These are phyloP conservation scores for Enteromius thamalakanensis DNA, from an alignment of 2,797 vertebrate genomes.

Conservation along the genomic window DNA sequence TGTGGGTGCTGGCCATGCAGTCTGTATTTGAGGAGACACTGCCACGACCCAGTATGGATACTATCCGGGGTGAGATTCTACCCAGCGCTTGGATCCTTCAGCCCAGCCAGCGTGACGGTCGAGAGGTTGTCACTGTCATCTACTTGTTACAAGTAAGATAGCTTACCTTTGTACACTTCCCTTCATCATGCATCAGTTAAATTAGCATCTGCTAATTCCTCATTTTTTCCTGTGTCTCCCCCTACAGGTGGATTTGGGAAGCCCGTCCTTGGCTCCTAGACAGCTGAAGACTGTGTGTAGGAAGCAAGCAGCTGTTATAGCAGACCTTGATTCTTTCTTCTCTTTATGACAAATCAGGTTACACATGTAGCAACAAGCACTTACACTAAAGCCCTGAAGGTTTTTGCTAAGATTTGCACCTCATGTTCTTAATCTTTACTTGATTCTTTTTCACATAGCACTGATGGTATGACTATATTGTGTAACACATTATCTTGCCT, in stretches of 20 bases:
- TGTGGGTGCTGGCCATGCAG: slow-evolving; percentile 87
- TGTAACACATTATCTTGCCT: slow-evolving; percentile 62
- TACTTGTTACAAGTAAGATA: slow-evolving; percentile 88
- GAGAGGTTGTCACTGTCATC: slow-evolving; percentile 84
- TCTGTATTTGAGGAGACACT: slow-evolving; percentile 92
- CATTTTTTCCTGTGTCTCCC: not conserved
- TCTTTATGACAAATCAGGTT: slow-evolving; percentile 66
- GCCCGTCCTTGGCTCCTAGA: slow-evolving; percentile 83
- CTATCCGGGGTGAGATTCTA: slow-evolving; percentile 90
- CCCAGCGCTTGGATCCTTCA: slow-evolving; percentile 95
- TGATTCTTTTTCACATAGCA: slow-evolving; percentile 62
- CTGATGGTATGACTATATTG: slow-evolving; percentile 66
- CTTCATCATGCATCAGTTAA: not conserved
- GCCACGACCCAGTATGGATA: slow-evolving; percentile 85
- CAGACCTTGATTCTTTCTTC: slow-evolving; percentile 84
- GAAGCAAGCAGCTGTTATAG: slow-evolving; percentile 86
- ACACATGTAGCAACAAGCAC: slow-evolving; percentile 64
- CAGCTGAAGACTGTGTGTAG: slow-evolving; percentile 80
- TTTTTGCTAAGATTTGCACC: slow-evolving; percentile 72
- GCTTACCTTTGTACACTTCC: not conserved
- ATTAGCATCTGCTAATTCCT: not conserved
- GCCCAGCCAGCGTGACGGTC: slow-evolving; percentile 78
- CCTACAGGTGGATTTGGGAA: slow-evolving; percentile 88
- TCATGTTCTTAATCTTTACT: slow-evolving; percentile 66
- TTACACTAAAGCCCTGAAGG: slow-evolving; percentile 60